Conservation (phyloP, 2,113 vertebrate genomes). For the Okapia johnstoni region DNA sequence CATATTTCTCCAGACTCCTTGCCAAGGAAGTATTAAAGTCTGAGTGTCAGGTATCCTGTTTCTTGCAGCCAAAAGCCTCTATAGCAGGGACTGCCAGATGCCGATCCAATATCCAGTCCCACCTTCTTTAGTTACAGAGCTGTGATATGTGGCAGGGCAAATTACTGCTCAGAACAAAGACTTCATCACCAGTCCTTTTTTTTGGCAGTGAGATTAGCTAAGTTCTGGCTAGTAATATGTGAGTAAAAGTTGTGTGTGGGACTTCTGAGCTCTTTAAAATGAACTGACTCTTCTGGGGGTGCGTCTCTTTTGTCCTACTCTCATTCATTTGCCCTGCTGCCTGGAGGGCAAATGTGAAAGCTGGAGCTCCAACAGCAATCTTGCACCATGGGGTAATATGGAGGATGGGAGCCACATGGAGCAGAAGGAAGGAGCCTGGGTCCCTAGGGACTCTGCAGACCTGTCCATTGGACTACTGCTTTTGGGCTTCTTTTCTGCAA, state of each 20-base stretch:
- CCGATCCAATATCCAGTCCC: not conserved
- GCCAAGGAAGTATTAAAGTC: not conserved
- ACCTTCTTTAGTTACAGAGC: not conserved
- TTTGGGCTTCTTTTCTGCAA: not conserved
- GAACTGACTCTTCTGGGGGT: not conserved
- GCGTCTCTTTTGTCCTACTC: not conserved
- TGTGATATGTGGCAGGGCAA: not conserved
- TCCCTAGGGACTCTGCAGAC: not conserved
- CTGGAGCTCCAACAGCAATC: not conserved
- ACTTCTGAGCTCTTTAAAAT: not conserved
- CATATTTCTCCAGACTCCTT: not conserved
- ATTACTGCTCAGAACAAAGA: not conserved
- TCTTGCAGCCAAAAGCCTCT: not conserved
- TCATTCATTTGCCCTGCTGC: not conserved
- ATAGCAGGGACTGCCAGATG: not conserved
- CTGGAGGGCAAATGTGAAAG: not conserved
- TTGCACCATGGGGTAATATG: not conserved
- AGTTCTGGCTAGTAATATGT: not conserved
- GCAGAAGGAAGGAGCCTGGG: not conserved
- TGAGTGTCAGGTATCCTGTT: not conserved
- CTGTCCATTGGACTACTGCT: not conserved
- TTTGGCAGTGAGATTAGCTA: not conserved
- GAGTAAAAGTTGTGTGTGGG: too few relatives aligned
- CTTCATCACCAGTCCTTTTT: too few relatives aligned
- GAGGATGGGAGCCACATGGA: not conserved